phyloP scores from a whole-genome alignment of 1,140 invertebrate genomes.

The Rhizoglyphus robini region DNA sequence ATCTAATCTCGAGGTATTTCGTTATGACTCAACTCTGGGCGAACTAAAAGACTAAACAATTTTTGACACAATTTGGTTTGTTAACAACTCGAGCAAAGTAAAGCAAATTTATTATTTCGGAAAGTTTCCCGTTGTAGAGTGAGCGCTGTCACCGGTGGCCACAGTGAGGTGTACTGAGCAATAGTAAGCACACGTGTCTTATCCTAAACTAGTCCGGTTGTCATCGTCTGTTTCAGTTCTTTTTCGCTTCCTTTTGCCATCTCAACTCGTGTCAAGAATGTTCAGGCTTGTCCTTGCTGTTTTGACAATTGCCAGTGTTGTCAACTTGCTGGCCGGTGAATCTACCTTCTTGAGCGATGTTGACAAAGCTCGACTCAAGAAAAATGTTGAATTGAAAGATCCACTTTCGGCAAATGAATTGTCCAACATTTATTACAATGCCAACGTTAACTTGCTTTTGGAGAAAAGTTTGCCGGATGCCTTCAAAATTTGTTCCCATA shows the following conservation, averaged over 20 bases:
- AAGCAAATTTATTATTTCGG: neutral
- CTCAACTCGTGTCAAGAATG: too few relatives aligned
- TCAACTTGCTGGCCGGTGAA: neutral
- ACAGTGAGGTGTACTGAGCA: neutral
- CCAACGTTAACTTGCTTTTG: neutral
- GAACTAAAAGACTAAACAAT: too few relatives aligned
- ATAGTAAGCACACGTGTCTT: conserved; percentile 10
- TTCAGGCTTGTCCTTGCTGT: too few relatives aligned
- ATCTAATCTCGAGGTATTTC: too few relatives aligned
- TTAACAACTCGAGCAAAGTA: too few relatives aligned
- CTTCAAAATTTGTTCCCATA: neutral
- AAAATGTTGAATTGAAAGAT: neutral
- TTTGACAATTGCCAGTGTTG: too few relatives aligned
- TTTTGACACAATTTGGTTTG: too few relatives aligned
- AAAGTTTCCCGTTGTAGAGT: neutral
- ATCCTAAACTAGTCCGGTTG: neutral
- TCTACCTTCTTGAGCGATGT: neutral
- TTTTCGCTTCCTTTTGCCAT: too few relatives aligned
- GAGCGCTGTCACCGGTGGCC: neutral
- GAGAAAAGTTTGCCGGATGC: neutral
- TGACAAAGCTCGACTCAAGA: neutral
- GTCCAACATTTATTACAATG: neutral
- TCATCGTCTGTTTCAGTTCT: neutral
- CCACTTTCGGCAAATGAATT: conserved; percentile 9
- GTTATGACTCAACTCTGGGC: too few relatives aligned